phyloP scores from a whole-genome alignment of 2,797 vertebrate genomes.

The Leuciscus waleckii region DNA sequence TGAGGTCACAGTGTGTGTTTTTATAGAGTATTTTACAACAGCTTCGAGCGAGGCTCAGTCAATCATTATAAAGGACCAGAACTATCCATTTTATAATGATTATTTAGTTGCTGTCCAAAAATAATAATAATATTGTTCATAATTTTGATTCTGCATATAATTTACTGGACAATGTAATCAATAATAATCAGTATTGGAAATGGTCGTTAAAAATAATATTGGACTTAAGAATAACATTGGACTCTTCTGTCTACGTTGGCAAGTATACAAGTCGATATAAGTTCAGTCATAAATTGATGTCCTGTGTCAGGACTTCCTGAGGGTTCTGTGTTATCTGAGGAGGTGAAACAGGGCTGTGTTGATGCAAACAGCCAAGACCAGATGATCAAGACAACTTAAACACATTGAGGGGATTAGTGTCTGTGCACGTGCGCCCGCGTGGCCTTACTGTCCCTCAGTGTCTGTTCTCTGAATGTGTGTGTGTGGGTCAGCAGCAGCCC shows the following conservation, averaged over 20 bases:
- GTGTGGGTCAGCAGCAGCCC: slow-evolving; percentile 27
- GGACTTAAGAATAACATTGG: not conserved
- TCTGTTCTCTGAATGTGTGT: slow-evolving; percentile 23
- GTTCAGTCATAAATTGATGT: slow-evolving; percentile 21
- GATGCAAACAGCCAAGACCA: slow-evolving; percentile 11
- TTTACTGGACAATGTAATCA: not conserved
- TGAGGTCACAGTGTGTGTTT: not conserved
- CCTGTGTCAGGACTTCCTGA: slow-evolving; percentile 9
- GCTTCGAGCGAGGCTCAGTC: not conserved
- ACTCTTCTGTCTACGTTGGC: not conserved
- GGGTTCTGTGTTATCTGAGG: not conserved
- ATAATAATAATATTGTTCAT: not conserved
- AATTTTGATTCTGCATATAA: not conserved
- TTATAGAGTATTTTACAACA: not conserved
- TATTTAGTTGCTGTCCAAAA: not conserved
- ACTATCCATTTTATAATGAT: not conserved
- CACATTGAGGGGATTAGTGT: slow-evolving; percentile 32
- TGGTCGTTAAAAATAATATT: not conserved
- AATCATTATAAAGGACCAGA: not conserved
- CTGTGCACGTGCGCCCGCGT: slow-evolving; percentile 3
- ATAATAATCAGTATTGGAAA: not conserved
- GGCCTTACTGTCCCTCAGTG: not conserved
- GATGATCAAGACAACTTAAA: slow-evolving; percentile 17
- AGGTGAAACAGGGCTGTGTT: slow-evolving; percentile 17
- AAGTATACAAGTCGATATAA: not conserved